phyloP scores from a whole-genome alignment of 2,888 invertebrate species.

The Ormyrus rosae region DNA sequence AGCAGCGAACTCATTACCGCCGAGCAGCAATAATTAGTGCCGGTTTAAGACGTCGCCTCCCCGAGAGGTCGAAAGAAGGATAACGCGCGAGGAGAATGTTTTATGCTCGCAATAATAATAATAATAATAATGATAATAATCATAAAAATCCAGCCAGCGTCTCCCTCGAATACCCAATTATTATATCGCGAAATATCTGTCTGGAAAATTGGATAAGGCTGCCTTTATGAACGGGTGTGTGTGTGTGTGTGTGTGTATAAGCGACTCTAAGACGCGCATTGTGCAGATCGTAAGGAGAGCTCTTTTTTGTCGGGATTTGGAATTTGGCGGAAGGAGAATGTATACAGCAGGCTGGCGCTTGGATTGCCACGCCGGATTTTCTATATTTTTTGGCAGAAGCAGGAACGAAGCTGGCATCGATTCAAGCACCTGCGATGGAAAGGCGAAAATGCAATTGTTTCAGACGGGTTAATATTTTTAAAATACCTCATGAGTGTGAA shows the following conservation, averaged over 20 bases:
- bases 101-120: constrained; percentile 27
- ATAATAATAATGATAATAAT: constrained; percentile 37
- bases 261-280: not conserved
- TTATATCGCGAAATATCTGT: constrained; percentile 70
- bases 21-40: constrained; percentile 67
- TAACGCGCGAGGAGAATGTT: not conserved
- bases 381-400: too few species aligned
- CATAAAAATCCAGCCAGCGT: constrained; percentile 41
- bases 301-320: not conserved
- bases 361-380: not conserved
- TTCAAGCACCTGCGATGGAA: too few species aligned
- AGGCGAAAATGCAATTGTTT: too few species aligned
- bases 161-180: constrained; percentile 71
- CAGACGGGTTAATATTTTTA: too few species aligned
- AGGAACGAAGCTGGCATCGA: too few species aligned
- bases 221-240: constrained; percentile 42
- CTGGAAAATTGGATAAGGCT: constrained; percentile 70
- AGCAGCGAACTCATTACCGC: constrained; percentile 50
- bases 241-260: not conserved
- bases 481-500: too few species aligned
- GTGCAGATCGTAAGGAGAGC: not conserved
- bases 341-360: not conserved
- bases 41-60: constrained; percentile 60
- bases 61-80: constrained; percentile 38
- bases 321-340: constrained; percentile 9